Percentiles rank a stretch among this genome's conserved stretches.
Evolutionary conservation across 2,797 vertebrate species (phyloP).

Genomic region (Acanthis flammea): DNA sequence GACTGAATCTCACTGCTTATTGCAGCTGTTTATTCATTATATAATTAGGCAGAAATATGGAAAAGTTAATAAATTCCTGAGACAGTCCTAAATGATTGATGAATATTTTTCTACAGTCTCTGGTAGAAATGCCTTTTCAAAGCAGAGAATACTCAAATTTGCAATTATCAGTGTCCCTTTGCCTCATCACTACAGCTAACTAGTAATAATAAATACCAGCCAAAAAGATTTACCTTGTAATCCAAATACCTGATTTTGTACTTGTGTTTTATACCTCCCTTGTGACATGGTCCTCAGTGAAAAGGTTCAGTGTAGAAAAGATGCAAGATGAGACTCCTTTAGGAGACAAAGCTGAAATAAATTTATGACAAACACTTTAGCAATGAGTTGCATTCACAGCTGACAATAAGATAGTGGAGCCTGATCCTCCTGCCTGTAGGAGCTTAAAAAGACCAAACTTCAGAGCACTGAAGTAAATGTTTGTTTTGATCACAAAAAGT

Average conservation of each 20-base stretch:
- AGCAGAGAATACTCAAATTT: not conserved
- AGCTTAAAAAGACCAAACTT: not conserved
- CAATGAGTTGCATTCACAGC: not conserved
- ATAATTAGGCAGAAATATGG: slow-evolving; percentile 30
- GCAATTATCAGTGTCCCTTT: not conserved
- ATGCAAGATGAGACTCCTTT: not conserved
- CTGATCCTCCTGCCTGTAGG: not conserved
- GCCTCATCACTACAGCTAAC: not conserved
- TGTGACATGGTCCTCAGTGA: accelerated
- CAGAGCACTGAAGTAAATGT: not conserved
- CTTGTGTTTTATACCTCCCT: not conserved
- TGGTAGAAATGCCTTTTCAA: slow-evolving; percentile 4
- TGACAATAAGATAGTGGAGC: not conserved
- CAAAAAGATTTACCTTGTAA: not conserved
- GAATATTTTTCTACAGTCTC: not conserved
- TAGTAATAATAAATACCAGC: not conserved
- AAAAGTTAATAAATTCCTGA: slow-evolving; percentile 45
- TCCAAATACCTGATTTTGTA: not conserved
- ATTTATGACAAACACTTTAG: not conserved
- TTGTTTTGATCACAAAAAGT: not conserved
- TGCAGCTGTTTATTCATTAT: slow-evolving; percentile 18
- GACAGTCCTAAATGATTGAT: slow-evolving; percentile 26
- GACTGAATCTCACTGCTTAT: not conserved
- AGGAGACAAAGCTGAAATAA: not conserved
- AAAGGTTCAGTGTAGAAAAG: not conserved